Evolutionary conservation across 2,797 vertebrate species (phyloP).

Genomic region (Erethizon dorsatum): DNA sequence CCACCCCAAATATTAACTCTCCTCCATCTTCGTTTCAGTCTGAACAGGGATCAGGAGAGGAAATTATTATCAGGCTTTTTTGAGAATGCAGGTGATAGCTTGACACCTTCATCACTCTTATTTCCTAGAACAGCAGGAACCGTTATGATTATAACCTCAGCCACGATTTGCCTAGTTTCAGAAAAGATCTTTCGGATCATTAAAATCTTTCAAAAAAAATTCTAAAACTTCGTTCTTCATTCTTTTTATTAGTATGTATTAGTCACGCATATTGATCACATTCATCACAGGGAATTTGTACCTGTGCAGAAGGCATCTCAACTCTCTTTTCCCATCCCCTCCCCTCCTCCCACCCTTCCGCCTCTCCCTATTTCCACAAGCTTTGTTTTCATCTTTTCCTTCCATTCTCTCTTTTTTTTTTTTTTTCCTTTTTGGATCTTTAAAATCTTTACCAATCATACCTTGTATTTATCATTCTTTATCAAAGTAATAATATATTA

Average conservation of each 20-base stretch:
- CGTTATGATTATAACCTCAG: not conserved
- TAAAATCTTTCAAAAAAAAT: conserved; percentile 24
- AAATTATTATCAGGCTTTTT: not conserved
- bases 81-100: not conserved
- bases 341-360: not conserved
- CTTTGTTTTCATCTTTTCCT: not conserved
- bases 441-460: not conserved
- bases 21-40: not conserved
- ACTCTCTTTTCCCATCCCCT: not conserved
- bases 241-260: not conserved
- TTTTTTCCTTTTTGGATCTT: not conserved
- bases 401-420: not conserved
- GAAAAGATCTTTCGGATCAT: conserved; percentile 26
- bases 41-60: not conserved
- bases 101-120: not conserved
- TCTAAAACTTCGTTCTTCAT: not conserved
- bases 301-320: not conserved
- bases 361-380: not conserved
- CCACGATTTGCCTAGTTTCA: not conserved
- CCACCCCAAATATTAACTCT: not conserved
- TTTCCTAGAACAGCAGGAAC: conserved; percentile 12
- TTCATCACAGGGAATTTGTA: not conserved
- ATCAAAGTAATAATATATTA: conserved; percentile 3
- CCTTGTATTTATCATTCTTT: not conserved
- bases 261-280: not conserved